phyloP scores from a whole-genome alignment of 1,140 invertebrate species.

The Orius insidiosus region DNA sequence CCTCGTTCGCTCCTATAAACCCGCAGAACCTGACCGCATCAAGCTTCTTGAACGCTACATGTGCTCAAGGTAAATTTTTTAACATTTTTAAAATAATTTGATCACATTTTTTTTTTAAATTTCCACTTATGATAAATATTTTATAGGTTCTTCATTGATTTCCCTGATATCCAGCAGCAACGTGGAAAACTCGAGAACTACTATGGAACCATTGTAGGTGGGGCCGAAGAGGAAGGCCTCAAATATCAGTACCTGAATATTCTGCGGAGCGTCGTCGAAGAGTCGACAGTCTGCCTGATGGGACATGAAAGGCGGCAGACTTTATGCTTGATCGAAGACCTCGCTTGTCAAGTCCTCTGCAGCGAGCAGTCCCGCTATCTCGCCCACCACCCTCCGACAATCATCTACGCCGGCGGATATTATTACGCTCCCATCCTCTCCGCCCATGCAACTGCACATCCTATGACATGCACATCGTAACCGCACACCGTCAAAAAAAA shows the following conservation, averaged over 20 bases:
- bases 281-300: slow-evolving; percentile 97
- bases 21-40: slow-evolving; percentile 72
- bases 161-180: slow-evolving; percentile 87
- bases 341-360: slow-evolving; percentile 70
- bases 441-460: slow-evolving; percentile 56
- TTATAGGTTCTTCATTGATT: slow-evolving; percentile 98
- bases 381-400: slow-evolving; percentile 27
- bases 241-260: slow-evolving; percentile 91
- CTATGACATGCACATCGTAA: slow-evolving; percentile 20
- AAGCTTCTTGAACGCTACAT: slow-evolving; percentile 73
- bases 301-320: slow-evolving; percentile 93
- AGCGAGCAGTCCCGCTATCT: slow-evolving; percentile 42
- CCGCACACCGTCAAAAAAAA: slow-evolving; percentile 1
- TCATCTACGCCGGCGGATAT: slow-evolving; percentile 43
- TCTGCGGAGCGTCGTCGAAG: slow-evolving; percentile 85
- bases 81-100: too few species aligned
- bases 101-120: too few species aligned
- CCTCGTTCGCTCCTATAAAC: slow-evolving; percentile 77
- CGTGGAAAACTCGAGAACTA: slow-evolving; percentile 85
- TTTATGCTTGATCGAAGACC: slow-evolving; percentile 71
- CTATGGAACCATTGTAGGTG: slow-evolving; percentile 90
- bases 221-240: slow-evolving; percentile 62
- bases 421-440: slow-evolving; percentile 58
- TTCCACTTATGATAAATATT: too few species aligned
- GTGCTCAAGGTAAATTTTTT: too few species aligned